phyloP scores from a whole-genome alignment of 2,113 vertebrate genomes.

The Heptranchias perlo region DNA sequence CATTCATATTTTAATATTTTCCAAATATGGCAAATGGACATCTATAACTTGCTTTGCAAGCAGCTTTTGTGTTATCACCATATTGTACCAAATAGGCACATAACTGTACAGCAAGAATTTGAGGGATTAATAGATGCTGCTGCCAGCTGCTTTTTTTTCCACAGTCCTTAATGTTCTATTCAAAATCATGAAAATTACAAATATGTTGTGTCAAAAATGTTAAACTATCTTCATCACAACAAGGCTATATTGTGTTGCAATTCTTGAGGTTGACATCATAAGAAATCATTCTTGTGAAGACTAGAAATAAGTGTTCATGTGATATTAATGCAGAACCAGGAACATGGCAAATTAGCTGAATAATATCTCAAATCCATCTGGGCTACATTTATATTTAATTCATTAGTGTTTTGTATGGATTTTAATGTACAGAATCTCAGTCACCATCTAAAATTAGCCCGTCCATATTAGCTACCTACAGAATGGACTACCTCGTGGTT shows the following conservation, averaged over 20 bases:
- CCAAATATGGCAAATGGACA: background rate
- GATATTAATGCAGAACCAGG: background rate
- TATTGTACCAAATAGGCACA: slow-evolving; percentile 10
- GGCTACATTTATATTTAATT: background rate
- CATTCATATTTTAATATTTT: slow-evolving; percentile 3
- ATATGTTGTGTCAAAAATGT: background rate
- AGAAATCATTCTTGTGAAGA: background rate
- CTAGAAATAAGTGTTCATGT: background rate
- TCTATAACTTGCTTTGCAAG: background rate
- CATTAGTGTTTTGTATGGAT: background rate
- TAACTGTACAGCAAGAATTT: background rate
- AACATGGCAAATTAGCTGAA: background rate
- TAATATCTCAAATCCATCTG: background rate
- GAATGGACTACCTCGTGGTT: background rate
- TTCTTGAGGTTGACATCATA: background rate
- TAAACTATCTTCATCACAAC: background rate
- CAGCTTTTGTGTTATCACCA: background rate
- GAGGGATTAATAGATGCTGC: background rate
- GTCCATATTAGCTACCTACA: background rate
- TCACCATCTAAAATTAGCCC: background rate
- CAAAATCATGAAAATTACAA: background rate
- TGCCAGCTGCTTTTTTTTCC: background rate
- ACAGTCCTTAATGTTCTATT: background rate
- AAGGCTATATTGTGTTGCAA: background rate
- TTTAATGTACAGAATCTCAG: background rate